These are phyloP conservation scores for Pipra filicauda DNA, from an alignment of 2,113 vertebrate genomes.

Conservation along the genomic window DNA sequence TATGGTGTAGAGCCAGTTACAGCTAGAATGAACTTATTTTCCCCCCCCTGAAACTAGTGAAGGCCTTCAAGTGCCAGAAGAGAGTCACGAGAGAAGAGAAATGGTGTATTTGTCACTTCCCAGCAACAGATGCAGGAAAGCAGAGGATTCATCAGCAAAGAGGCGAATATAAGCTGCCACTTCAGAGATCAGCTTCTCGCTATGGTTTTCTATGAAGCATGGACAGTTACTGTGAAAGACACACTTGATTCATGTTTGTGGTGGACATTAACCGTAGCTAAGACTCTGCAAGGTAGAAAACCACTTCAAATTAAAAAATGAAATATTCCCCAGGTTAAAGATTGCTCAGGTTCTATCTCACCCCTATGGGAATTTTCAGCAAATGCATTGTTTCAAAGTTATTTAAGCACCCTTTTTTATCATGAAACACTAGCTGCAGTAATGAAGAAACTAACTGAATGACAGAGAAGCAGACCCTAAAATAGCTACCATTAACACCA, in stretches of 20 bases:
- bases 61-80: not conserved
- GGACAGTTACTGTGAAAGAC: not conserved
- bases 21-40: not conserved
- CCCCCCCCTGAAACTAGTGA: not conserved
- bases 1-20: not conserved
- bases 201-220: not conserved
- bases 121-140: rapidly evolving
- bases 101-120: not conserved
- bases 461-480: not conserved
- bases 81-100: not conserved
- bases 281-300: not conserved
- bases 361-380: not conserved
- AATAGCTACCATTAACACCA: not conserved
- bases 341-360: not conserved
- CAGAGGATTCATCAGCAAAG: not conserved
- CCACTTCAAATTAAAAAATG: not conserved
- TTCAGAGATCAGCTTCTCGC: not conserved
- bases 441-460: not conserved
- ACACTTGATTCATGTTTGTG: not conserved
- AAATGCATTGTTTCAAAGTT: not conserved
- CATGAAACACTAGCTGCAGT: not conserved
- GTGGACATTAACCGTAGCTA: not conserved
- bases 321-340: not conserved
- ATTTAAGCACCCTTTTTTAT: not conserved
- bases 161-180: not conserved